phyloP scores from a whole-genome alignment of 2,113 vertebrate species.

The Cyanistes caeruleus region DNA sequence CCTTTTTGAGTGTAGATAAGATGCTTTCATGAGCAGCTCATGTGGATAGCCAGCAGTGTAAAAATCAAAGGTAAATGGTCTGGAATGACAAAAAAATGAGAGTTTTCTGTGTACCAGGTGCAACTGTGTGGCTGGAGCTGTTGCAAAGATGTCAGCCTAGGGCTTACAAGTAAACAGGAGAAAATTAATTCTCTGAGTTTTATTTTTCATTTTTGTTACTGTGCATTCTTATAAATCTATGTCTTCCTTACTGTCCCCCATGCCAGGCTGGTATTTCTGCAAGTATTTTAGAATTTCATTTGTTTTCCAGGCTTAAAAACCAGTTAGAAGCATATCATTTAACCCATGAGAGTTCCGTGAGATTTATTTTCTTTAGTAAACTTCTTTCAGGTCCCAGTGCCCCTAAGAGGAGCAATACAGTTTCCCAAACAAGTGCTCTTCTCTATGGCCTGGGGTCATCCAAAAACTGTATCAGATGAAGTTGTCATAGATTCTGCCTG shows the following conservation, averaged over 20 bases:
- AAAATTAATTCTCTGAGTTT: background rate
- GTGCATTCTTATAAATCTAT: rapidly evolving
- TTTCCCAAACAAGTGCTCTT: background rate
- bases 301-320: background rate
- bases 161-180: background rate
- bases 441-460: background rate
- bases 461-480: background rate
- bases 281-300: background rate
- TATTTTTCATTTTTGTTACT: background rate
- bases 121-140: background rate
- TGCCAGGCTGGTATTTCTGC: background rate
- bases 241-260: background rate
- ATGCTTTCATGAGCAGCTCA: background rate
- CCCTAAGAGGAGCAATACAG: background rate
- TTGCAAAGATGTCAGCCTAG: background rate
- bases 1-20: background rate
- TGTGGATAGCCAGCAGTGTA: background rate
- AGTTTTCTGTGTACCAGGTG: background rate
- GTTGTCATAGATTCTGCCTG: background rate
- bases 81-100: background rate
- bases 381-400: background rate
- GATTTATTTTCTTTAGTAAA: background rate
- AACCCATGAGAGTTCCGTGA: background rate
- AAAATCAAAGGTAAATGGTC: background rate
- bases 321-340: background rate